Evolutionary conservation across 2,888 invertebrate genomes (phyloP).

Genomic region (Neoaliturus tenellus): DNA sequence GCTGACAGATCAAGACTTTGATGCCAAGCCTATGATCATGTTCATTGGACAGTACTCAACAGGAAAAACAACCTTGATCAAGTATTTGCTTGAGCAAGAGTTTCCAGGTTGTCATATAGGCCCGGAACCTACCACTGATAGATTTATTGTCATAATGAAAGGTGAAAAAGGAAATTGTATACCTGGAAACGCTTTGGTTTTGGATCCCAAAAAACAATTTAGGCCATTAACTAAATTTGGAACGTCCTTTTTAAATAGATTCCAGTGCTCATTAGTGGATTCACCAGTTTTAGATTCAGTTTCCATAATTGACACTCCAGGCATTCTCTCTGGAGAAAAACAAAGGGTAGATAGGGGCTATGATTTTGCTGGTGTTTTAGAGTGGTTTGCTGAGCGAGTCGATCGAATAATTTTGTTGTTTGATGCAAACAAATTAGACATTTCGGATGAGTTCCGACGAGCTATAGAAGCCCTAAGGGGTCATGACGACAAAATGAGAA

Average conservation of each 20-base stretch:
- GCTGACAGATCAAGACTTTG: constrained; percentile 78
- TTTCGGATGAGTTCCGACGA: constrained; percentile 80
- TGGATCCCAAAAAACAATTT: constrained; percentile 80
- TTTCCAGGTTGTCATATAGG: constrained; percentile 81
- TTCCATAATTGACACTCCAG: constrained; percentile 80
- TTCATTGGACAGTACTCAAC: constrained; percentile 81
- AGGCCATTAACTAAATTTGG: constrained; percentile 79
- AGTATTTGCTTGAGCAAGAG: constrained; percentile 76
- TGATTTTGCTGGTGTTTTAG: constrained; percentile 80
- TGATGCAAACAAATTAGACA: constrained; percentile 82
- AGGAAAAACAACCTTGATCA: constrained; percentile 77
- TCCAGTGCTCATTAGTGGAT: constrained; percentile 78
- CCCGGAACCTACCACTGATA: constrained; percentile 80
- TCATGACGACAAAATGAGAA: constrained; percentile 79
- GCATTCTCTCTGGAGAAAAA: constrained; percentile 77
- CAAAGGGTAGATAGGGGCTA: constrained; percentile 80
- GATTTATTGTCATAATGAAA: constrained; percentile 79
- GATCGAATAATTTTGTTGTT: constrained; percentile 80
- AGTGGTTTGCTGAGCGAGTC: constrained; percentile 82
- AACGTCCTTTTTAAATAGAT: constrained; percentile 79
- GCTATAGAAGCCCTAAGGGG: constrained; percentile 79
- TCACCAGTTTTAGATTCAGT: constrained; percentile 78
- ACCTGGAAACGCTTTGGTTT: constrained; percentile 80
- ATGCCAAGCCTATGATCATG: constrained; percentile 80
- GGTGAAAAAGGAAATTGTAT: constrained; percentile 74